These are phyloP conservation scores for Lordiphosa andalusiaca DNA, from an alignment of 2,888 invertebrate species.

Conservation along the genomic window DNA sequence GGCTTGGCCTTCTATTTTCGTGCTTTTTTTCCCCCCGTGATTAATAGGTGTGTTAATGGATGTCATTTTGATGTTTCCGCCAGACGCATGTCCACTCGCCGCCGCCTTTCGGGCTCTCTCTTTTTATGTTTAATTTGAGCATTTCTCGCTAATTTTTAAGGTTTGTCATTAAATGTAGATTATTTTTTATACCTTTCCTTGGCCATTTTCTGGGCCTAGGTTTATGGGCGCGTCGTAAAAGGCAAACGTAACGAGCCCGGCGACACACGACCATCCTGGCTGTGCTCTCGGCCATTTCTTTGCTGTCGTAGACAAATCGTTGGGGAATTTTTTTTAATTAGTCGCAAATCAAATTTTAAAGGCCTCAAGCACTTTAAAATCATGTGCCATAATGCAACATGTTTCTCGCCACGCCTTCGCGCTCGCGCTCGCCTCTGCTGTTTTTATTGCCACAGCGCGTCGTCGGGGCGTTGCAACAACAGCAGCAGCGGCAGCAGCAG, in stretches of 20 bases:
- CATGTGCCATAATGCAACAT: conserved; percentile 55
- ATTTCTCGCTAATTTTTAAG: conserved; percentile 74
- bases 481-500: conserved; percentile 7
- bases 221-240: conserved; percentile 64
- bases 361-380: conserved; percentile 29
- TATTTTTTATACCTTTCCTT: conserved; percentile 66
- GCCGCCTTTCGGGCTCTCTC: conserved; percentile 22
- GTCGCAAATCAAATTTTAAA: conserved; percentile 47
- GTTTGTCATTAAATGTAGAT: conserved; percentile 74
- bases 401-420: conserved; percentile 37
- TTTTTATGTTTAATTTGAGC: conserved; percentile 73
- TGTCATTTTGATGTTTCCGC: conserved; percentile 78
- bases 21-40: conserved; percentile 58
- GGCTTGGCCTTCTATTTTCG: conserved; percentile 15
- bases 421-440: conserved; percentile 14
- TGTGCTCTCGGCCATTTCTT: conserved; percentile 47
- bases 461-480: too few relatives aligned
- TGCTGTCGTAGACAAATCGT: conserved; percentile 41
- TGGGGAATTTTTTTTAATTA: conserved; percentile 52
- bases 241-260: conserved; percentile 65
- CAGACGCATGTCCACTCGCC: conserved; percentile 62
- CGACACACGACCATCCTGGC: conserved; percentile 43
- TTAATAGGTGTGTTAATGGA: conserved; percentile 79
- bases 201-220: conserved; percentile 34
- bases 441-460: conserved; percentile 50